These are phyloP conservation scores for Probaryconus sp. DNA, from an alignment of 1,140 invertebrate species.

Conservation along the genomic window DNA sequence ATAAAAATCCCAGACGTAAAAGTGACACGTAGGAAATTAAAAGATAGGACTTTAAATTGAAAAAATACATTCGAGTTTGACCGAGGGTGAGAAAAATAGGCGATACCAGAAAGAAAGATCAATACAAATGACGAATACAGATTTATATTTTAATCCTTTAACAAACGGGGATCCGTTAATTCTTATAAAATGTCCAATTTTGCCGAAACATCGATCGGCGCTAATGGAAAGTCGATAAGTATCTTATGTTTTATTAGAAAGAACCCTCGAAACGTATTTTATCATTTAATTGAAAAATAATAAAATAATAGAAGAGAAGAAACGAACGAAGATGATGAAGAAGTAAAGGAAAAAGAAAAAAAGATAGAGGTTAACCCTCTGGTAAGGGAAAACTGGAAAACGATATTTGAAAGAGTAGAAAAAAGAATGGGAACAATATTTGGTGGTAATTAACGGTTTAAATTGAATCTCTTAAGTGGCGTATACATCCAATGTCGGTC, in stretches of 20 bases:
- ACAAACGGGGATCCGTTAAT: background rate
- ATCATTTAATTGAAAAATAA: background rate
- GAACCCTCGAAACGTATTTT: background rate
- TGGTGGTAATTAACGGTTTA: constrained; percentile 71
- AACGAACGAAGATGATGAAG: background rate
- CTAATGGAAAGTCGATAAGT: background rate
- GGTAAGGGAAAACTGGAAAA: no score
- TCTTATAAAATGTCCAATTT: background rate
- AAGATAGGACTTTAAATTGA: constrained; percentile 75
- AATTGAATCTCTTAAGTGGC: constrained; percentile 68
- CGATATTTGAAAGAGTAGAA: background rate
- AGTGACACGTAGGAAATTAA: constrained; percentile 77
- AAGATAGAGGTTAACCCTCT: no score
- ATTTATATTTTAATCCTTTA: constrained; percentile 40
- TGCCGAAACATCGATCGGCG: no score
- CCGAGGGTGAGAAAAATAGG: constrained; percentile 56
- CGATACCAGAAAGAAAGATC: constrained; percentile 32
- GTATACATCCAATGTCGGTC: constrained; percentile 67
- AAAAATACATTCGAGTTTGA: constrained; percentile 56
- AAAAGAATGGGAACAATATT: constrained; percentile 43
- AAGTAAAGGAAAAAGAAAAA: background rate
- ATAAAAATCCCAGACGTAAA: constrained; percentile 73
- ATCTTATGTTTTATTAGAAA: background rate
- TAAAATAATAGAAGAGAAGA: no score
- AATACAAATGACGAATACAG: background rate